phyloP scores from a whole-genome alignment of 1,140 invertebrate species.

The Meloidogyne hapla region DNA sequence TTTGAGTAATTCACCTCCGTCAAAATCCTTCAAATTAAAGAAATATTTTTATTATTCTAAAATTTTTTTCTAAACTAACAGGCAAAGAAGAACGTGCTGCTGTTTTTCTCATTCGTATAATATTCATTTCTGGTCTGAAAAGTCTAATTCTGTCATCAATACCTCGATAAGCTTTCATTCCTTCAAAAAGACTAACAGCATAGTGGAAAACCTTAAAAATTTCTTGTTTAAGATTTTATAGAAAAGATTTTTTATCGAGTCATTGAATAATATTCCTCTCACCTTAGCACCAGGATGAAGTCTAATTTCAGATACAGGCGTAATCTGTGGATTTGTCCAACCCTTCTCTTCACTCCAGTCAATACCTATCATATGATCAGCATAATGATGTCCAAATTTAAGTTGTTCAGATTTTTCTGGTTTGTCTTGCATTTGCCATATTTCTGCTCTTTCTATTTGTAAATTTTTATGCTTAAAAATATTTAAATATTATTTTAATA shows the following conservation, averaged over 20 bases:
- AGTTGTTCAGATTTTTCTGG: slow-evolving; percentile 69
- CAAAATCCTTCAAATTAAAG: slow-evolving; percentile 72
- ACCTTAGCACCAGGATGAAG: slow-evolving; percentile 89
- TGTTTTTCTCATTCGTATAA: slow-evolving; percentile 84
- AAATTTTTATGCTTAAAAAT: background rate
- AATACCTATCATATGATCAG: slow-evolving; percentile 90
- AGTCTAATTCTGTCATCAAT: slow-evolving; percentile 85
- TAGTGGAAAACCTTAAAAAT: slow-evolving; percentile 58
- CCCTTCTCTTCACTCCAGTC: slow-evolving; percentile 75
- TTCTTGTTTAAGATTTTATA: background rate
- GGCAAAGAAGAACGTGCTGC: slow-evolving; percentile 83
- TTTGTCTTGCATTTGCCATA: slow-evolving; percentile 1
- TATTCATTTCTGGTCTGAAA: slow-evolving; percentile 91
- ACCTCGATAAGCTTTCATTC: slow-evolving; percentile 95
- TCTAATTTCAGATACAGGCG: slow-evolving; percentile 80
- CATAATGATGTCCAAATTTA: slow-evolving; percentile 84
- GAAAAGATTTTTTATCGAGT: background rate
- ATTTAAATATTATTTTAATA: background rate
- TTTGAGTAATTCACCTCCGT: slow-evolving; percentile 80
- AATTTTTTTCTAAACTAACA: slow-evolving; percentile 51
- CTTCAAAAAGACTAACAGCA: slow-evolving; percentile 85
- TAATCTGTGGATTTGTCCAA: slow-evolving; percentile 85
- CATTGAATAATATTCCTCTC: background rate
- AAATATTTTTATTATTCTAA: too few relatives aligned
- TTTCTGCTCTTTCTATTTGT: background rate